Conservation (phyloP, 2,888 invertebrate genomes). For the Leucophora obtusa region DNA sequence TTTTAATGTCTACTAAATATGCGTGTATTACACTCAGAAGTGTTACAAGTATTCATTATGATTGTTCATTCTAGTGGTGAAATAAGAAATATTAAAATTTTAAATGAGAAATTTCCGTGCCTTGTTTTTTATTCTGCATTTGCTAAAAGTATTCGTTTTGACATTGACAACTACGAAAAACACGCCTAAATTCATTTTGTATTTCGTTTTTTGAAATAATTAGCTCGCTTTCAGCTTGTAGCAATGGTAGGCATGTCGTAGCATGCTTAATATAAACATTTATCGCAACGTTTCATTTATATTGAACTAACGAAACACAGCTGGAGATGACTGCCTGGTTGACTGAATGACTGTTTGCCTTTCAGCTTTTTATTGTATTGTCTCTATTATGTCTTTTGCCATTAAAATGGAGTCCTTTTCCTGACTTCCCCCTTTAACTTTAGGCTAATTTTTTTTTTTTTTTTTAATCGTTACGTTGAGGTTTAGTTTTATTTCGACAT, state of each 20-base stretch:
- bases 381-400: background rate
- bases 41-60: conserved; percentile 55
- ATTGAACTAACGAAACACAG: conserved; percentile 12
- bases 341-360: conserved; percentile 28
- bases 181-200: conserved; percentile 38
- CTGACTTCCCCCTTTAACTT: background rate
- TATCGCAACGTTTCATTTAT: background rate
- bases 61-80: conserved; percentile 49
- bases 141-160: conserved; percentile 18
- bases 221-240: background rate
- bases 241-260: background rate
- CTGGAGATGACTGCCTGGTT: conserved; percentile 36
- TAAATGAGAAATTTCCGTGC: conserved; percentile 48
- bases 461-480: background rate
- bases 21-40: conserved; percentile 37
- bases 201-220: conserved; percentile 36
- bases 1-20: background rate
- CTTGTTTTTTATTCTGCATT: background rate
- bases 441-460: background rate
- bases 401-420: background rate
- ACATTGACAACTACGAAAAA: conserved; percentile 54
- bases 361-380: background rate
- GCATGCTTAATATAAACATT: conserved; percentile 2
- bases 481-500: conserved; percentile 14
- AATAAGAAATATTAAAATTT: conserved; percentile 34